phyloP scores from a whole-genome alignment of 2,797 vertebrate species.

The Pipistrellus pipistrellus region DNA sequence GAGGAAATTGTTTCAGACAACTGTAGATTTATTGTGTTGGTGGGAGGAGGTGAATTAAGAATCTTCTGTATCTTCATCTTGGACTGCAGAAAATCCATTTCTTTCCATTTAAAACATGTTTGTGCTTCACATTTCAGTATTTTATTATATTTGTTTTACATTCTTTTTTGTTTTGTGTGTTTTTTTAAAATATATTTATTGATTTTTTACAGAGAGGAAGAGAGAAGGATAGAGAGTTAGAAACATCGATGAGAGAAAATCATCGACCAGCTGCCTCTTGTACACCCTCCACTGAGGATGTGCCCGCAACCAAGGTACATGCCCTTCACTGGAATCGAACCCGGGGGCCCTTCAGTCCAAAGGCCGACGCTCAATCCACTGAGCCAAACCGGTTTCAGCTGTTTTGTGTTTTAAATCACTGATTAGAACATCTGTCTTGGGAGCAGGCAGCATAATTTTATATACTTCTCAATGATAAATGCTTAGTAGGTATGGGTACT shows the following conservation, averaged over 20 bases:
- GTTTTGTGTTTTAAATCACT: neutral
- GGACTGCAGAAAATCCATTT: neutral
- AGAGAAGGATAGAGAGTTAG: too few relatives aligned
- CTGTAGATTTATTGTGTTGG: neutral
- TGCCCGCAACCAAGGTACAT: too few relatives aligned
- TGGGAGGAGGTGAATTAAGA: neutral
- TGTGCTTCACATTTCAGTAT: neutral
- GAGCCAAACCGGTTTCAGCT: neutral
- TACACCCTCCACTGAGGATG: too few relatives aligned
- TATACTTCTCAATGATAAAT: neutral
- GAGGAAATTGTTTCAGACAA: too few relatives aligned
- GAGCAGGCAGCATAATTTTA: neutral
- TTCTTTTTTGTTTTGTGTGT: neutral
- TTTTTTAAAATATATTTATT: too few relatives aligned
- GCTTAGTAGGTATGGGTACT: neutral
- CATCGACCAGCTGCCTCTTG: too few relatives aligned
- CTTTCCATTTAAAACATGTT: neutral
- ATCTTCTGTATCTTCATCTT: neutral
- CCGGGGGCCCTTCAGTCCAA: too few relatives aligned
- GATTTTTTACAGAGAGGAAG: too few relatives aligned
- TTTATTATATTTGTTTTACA: neutral
- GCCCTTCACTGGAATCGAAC: too few relatives aligned
- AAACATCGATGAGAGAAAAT: too few relatives aligned
- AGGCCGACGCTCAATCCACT: too few relatives aligned
- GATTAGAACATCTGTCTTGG: neutral